These are phyloP conservation scores for Erinaceus europaeus DNA, from an alignment of 2,113 vertebrate genomes.

Conservation along the genomic window DNA sequence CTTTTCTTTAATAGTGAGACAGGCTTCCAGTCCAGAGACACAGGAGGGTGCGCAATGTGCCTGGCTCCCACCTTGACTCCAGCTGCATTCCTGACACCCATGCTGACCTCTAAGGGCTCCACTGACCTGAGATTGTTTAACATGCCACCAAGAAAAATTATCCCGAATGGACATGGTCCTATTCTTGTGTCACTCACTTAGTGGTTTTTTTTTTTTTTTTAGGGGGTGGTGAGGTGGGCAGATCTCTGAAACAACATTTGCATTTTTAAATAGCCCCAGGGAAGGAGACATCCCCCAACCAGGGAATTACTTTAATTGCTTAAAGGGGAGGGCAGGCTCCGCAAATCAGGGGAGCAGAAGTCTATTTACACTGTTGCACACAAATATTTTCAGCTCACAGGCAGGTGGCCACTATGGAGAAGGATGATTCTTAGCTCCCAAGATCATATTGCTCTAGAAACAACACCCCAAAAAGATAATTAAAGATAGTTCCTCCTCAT, in stretches of 20 bases:
- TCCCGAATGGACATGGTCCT: not conserved
- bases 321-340: not conserved
- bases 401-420: not conserved
- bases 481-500: conserved; percentile 59
- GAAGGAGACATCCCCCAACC: conserved; percentile 41
- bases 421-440: not conserved
- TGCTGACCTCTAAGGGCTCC: conserved; percentile 23
- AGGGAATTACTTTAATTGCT: conserved; percentile 50
- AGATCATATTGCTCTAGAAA: conserved; percentile 53
- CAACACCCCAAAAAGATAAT: conserved; percentile 37
- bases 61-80: not conserved
- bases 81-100: conserved; percentile 45
- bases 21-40: not conserved
- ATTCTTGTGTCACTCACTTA: conserved; percentile 26
- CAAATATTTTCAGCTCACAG: conserved; percentile 28
- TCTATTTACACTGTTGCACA: not conserved
- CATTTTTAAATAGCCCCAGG: conserved; percentile 32
- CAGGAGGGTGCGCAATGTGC: not conserved
- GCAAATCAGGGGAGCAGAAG: not conserved
- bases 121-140: conserved; percentile 59
- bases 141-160: conserved; percentile 65
- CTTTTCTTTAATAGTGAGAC: not conserved
- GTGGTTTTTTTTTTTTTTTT: too few species aligned
- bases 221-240: not conserved
- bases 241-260: not conserved